Evolutionary conservation across 1,140 invertebrate genomes (phyloP), one percentile per base, ranked within the genome.

Genomic region (Marisa cornuarietis): DNA sequence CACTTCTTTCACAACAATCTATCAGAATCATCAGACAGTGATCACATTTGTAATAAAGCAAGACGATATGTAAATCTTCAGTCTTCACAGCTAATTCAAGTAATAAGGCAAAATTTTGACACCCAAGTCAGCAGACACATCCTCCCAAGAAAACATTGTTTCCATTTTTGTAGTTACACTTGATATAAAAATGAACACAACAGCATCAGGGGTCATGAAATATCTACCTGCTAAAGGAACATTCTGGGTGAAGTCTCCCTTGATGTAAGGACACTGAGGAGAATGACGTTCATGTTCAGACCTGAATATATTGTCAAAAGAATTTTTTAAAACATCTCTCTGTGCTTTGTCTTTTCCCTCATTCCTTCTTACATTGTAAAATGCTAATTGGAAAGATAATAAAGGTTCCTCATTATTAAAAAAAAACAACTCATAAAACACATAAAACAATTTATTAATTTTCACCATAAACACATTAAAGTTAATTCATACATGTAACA

Each of bases 261-360:
- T 95, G 6, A 98, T 95, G 91, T 97, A 98, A 1, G 96, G 96
- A 90, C 97, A 98, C 79, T 94, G 94, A 18, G 96, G 96, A 26
- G 96, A 97, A 91, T 98, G 97, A 14, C 97, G 92, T 90, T 97
- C 96, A 87, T 98, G 96, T 89, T 98, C 96, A 83, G 96, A 97
- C 96, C 96, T 93, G 74, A 79, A 78, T 80, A 79, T 82, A 76
- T 63, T 82, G 52, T 61, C 66, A 75, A 78, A 78, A 73, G 65
- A 49, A 66, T 14, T 22, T 65, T 54, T n/a, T 61, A 58, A 16
- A 58, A 58, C 24, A 61, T 75, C n/a, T 58, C n/a, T 58, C 14
- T 14, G 14, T 22, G 51, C 71, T 31, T 18, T 58, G 54, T 42
- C 65, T 68, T n/a, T n/a, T 68, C 65, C 22, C 6, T 22, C 65